Conservation (phyloP, 2,797 vertebrate species). For the Microctenopoma lineatum region DNA sequence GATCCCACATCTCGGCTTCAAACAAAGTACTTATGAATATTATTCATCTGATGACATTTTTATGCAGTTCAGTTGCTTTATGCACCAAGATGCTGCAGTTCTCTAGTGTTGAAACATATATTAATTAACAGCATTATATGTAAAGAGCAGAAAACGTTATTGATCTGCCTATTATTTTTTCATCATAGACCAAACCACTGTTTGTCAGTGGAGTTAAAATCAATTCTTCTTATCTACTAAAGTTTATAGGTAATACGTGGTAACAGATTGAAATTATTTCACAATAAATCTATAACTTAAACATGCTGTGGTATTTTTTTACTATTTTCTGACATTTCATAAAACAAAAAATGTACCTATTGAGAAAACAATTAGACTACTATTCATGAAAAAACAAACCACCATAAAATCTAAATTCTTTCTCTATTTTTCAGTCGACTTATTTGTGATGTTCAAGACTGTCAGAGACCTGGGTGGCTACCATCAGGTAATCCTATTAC, state of each 20-base stretch:
- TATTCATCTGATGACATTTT: neutral
- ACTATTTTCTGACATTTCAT: neutral
- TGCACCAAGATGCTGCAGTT: neutral
- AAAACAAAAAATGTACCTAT: fast-evolving
- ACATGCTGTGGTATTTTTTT: too few species aligned
- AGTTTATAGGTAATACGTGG: too few species aligned
- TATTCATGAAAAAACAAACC: neutral
- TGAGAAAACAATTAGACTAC: neutral
- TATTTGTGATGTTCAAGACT: constrained; percentile 83
- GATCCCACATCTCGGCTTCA: constrained; percentile 86
- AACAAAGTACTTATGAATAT: constrained; percentile 76
- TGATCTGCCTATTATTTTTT: too few species aligned
- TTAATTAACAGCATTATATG: too few species aligned
- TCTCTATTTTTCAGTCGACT: constrained; percentile 75
- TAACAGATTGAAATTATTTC: too few species aligned
- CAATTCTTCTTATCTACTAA: too few species aligned
- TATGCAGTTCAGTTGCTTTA: neutral
- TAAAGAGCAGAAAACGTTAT: too few species aligned
- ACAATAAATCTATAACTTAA: neutral
- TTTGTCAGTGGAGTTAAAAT: too few species aligned
- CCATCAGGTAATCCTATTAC: constrained; percentile 75
- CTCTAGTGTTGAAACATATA: too few species aligned
- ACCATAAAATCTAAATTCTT: neutral
- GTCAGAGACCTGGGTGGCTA: constrained; percentile 82
- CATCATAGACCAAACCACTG: too few species aligned